Conservation (phyloP, 2,797 vertebrate genomes). For the Helarctos malayanus region DNA sequence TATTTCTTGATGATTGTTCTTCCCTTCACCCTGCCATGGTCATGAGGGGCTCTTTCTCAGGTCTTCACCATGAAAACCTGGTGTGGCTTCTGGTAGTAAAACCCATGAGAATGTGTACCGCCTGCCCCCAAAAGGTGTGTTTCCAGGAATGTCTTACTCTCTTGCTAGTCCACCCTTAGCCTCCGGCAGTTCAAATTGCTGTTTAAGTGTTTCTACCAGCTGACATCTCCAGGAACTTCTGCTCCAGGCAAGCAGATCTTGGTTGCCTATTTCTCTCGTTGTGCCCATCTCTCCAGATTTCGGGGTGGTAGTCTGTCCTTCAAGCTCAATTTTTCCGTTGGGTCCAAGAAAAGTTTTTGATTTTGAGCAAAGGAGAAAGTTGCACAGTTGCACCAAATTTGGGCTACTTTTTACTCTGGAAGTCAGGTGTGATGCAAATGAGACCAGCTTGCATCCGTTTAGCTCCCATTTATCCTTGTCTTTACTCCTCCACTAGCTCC, state of each 20-base stretch:
- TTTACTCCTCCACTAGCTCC: background rate
- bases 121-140: background rate
- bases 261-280: no score
- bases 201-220: no score
- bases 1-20: background rate
- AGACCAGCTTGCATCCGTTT: background rate
- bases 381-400: rapidly evolving
- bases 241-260: background rate
- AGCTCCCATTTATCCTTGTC: background rate
- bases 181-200: background rate
- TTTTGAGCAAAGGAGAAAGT: background rate
- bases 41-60: background rate
- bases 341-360: background rate
- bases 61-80: background rate
- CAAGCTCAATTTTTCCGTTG: background rate
- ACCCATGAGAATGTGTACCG: background rate
- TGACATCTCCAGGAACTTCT: rapidly evolving
- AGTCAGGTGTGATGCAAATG: background rate
- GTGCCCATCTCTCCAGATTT: background rate
- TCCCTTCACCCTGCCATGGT: background rate
- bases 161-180: background rate
- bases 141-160: background rate
- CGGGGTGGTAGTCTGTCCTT: background rate
- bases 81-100: background rate
- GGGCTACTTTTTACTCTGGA: no score